phyloP scores from a whole-genome alignment of 2,797 vertebrate genomes.

The Sebastes iracundus region DNA sequence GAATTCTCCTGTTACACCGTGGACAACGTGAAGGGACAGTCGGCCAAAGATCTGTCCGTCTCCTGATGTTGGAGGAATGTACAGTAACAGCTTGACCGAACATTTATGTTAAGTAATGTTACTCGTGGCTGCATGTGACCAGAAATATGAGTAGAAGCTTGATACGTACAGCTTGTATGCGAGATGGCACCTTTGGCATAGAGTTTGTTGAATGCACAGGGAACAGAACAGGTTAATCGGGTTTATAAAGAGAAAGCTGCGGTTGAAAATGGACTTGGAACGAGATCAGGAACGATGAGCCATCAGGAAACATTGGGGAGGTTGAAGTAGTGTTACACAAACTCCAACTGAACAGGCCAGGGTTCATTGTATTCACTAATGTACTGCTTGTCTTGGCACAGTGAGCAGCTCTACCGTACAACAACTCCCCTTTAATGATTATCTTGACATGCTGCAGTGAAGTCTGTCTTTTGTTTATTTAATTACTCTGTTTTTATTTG shows the following conservation, averaged over 20 bases:
- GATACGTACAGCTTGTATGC: background rate
- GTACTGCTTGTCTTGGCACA: background rate
- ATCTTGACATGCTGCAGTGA: background rate
- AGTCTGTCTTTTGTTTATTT: background rate
- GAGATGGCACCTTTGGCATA: background rate
- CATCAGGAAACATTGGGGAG: conserved; percentile 12
- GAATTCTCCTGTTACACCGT: conserved; percentile 11
- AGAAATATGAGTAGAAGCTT: background rate
- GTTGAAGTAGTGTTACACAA: background rate
- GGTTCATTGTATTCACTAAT: background rate
- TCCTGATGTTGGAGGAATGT: background rate
- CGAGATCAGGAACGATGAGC: conserved; percentile 37
- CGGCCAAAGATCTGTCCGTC: conserved; percentile 41
- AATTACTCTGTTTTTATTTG: background rate
- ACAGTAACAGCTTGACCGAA: background rate
- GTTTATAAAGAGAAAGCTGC: conserved; percentile 31
- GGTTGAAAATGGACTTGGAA: conserved; percentile 38
- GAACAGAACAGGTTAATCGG: conserved; percentile 57
- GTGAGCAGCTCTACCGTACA: background rate
- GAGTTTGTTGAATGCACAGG: background rate
- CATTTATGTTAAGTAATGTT: background rate
- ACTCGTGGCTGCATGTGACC: background rate
- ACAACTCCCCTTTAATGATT: background rate
- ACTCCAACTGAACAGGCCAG: background rate
- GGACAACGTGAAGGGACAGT: conserved; percentile 1